phyloP scores from a whole-genome alignment of 2,888 invertebrate species.

The Macrosiphum euphorbiae region DNA sequence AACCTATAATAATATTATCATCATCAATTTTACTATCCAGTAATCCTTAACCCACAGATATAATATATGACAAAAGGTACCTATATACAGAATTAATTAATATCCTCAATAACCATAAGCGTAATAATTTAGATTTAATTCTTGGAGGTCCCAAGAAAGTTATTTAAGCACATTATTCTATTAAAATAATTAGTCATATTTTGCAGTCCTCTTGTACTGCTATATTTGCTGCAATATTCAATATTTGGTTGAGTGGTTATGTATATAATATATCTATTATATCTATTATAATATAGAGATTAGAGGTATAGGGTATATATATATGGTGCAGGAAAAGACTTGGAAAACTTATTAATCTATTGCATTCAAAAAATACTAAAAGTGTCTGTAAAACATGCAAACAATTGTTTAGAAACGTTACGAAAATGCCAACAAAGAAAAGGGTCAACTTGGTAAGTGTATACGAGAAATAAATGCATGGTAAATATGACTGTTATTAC shows the following conservation, averaged over 20 bases:
- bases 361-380: neutral
- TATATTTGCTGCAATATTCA: neutral
- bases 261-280: neutral
- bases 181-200: neutral
- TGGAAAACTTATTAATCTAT: neutral
- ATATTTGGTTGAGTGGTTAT: neutral
- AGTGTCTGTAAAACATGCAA: neutral
- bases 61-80: neutral
- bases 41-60: constrained; percentile 36
- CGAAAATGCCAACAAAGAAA: neutral
- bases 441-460: neutral
- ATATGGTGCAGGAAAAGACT: neutral
- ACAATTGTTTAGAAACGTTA: neutral
- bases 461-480: neutral
- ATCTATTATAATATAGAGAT: too few species aligned
- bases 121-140: neutral
- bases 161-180: neutral
- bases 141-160: neutral
- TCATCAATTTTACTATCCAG: constrained; percentile 16
- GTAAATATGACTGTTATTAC: too few species aligned
- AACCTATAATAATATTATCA: neutral
- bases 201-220: neutral
- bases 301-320: too few species aligned
- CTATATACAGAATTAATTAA: neutral
- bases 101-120: neutral